Percentiles rank a stretch among this genome's conserved stretches.
Evolutionary conservation across 2,113 vertebrate species (phyloP).

Genomic region (Cavia aperea): DNA sequence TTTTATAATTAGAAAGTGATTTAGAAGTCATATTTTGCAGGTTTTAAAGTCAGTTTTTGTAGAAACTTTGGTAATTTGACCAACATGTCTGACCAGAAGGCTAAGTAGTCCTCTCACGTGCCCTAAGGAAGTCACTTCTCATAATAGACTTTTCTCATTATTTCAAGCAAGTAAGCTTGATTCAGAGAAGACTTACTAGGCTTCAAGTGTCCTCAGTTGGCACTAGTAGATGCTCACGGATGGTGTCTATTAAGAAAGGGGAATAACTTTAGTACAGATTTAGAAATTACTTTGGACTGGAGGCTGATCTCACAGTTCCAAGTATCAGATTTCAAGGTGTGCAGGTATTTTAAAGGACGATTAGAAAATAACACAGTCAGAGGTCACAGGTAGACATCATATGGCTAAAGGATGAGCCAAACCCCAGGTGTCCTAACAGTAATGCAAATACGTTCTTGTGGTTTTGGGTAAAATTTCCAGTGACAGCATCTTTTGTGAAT

Average conservation of each 20-base stretch:
- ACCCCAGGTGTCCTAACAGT: neutral
- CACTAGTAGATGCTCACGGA: neutral
- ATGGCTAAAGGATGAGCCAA: neutral
- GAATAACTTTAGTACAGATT: neutral
- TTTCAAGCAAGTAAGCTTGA: neutral
- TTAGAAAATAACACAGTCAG: neutral
- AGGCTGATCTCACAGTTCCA: neutral
- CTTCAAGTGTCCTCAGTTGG: neutral
- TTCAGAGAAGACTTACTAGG: neutral
- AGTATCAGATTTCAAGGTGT: slow-evolving; percentile 13
- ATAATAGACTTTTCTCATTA: neutral
- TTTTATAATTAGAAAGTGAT: slow-evolving; percentile 23
- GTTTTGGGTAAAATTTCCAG: slow-evolving; percentile 10
- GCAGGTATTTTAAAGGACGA: slow-evolving; percentile 20
- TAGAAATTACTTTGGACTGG: slow-evolving; percentile 2
- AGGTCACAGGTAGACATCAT: neutral
- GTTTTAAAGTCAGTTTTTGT: slow-evolving; percentile 18
- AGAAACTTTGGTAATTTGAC: slow-evolving; percentile 25
- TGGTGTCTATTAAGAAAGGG: neutral
- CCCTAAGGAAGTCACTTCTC: neutral
- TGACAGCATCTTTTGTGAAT: neutral
- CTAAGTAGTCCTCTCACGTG: neutral
- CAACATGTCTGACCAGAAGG: neutral
- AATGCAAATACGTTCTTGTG: neutral
- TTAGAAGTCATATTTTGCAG: slow-evolving; percentile 37